A percentile compares a stretch with the other conserved stretches of the same genome.
phyloP scores from a whole-genome alignment of 1,140 invertebrate species.

The Lepidurus packardi region DNA sequence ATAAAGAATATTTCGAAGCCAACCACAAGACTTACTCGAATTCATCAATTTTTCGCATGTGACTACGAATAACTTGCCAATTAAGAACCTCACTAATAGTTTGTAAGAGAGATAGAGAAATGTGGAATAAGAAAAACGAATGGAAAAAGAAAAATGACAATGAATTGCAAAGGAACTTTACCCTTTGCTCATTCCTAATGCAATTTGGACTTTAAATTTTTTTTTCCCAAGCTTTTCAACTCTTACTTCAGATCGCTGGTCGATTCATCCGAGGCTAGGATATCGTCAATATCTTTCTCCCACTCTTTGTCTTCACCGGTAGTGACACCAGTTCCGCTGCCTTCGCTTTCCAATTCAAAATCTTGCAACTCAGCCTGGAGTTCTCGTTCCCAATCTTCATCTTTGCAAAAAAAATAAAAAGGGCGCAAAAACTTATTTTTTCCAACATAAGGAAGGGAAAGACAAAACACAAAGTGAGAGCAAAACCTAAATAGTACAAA shows the following conservation, averaged over 20 bases:
- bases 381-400: constrained; percentile 90
- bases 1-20: no score
- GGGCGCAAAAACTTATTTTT: neutral
- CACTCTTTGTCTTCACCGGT: constrained; percentile 50
- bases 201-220: no score
- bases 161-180: no score
- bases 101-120: no score
- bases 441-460: constrained; percentile 11
- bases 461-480: neutral
- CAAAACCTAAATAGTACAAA: neutral
- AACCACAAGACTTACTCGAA: no score
- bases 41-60: no score
- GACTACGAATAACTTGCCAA: no score
- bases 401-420: constrained; percentile 43
- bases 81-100: no score
- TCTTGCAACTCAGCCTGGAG: constrained; percentile 85
- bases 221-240: neutral
- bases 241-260: constrained; percentile 30
- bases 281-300: constrained; percentile 54
- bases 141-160: no score
- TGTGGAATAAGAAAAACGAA: no score
- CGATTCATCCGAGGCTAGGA: constrained; percentile 50
- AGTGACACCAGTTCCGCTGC: constrained; percentile 36
- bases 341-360: constrained; percentile 73
- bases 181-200: no score